phyloP scores from a whole-genome alignment of 2,888 invertebrate species.

The Andrena bucephala region DNA sequence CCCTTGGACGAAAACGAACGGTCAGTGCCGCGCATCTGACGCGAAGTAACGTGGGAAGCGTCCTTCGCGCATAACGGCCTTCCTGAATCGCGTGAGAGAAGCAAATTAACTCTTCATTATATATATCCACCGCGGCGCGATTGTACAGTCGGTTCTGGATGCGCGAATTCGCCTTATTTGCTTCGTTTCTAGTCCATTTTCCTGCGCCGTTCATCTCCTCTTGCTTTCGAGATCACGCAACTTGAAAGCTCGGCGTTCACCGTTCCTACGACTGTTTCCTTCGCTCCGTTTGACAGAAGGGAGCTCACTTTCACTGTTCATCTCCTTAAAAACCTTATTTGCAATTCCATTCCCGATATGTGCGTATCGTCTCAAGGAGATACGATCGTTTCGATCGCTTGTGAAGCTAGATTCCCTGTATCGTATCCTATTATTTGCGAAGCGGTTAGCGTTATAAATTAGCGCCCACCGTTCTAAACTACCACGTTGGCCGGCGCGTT shows the following conservation, averaged over 20 bases:
- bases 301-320: slow-evolving; percentile 39
- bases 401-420: background rate
- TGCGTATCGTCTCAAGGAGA: background rate
- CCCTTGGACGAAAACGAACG: slow-evolving; percentile 42
- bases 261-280: slow-evolving; percentile 10
- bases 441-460: slow-evolving; percentile 45
- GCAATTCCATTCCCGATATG: background rate
- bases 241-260: slow-evolving; percentile 35
- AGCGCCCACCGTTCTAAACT: slow-evolving; percentile 3
- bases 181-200: slow-evolving; percentile 42
- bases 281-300: background rate
- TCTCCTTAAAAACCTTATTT: background rate
- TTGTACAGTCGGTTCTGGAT: slow-evolving; percentile 44
- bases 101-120: slow-evolving; percentile 73
- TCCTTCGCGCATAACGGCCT: slow-evolving; percentile 75
- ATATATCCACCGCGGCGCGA: slow-evolving; percentile 31
- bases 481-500: too few relatives aligned
- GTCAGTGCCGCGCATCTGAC: slow-evolving; percentile 63
- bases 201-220: slow-evolving; percentile 34
- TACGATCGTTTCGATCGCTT: background rate
- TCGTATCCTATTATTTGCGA: slow-evolving; percentile 18
- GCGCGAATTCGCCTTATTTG: slow-evolving; percentile 43
- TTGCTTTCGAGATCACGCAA: slow-evolving; percentile 65
- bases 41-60: slow-evolving; percentile 74
- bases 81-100: slow-evolving; percentile 75